These are phyloP conservation scores for Takifugu ocellatus DNA, from an alignment of 2,797 vertebrate genomes.

Conservation along the genomic window DNA sequence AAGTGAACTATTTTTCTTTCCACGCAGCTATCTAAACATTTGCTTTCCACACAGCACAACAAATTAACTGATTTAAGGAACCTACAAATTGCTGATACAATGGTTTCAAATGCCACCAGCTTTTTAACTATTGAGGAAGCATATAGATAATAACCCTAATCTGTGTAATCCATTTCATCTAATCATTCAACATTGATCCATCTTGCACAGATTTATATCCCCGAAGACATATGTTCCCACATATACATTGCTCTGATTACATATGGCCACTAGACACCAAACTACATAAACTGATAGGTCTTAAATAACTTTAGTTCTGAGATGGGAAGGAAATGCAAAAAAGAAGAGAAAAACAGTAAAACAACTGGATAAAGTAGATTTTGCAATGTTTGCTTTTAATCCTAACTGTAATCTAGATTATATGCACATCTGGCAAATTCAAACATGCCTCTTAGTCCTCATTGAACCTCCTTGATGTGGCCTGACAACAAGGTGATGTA, in stretches of 20 bases:
- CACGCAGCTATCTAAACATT: neutral
- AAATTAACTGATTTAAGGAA: neutral
- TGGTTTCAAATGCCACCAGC: conserved; percentile 8
- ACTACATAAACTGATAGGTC: neutral
- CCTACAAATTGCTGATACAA: neutral
- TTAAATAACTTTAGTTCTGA: conserved; percentile 19
- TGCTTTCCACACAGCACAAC: neutral
- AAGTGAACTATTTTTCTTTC: neutral
- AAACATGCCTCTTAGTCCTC: conserved; percentile 18
- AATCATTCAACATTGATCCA: conserved; percentile 16
- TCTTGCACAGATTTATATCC: conserved; percentile 12
- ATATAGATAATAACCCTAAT: conserved; percentile 28
- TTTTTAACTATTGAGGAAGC: conserved; percentile 3
- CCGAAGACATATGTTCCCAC: conserved; percentile 23
- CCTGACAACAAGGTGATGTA: conserved; percentile 46
- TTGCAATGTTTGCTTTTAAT: conserved; percentile 44
- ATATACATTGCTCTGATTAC: conserved; percentile 1
- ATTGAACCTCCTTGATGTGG: conserved; percentile 16
- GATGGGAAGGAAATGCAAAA: conserved; percentile 1
- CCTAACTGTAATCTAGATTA: conserved; percentile 68
- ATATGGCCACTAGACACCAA: conserved; percentile 15
- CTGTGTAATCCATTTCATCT: conserved; percentile 37
- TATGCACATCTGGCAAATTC: conserved; percentile 59
- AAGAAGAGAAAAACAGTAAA: neutral
- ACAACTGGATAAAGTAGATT: conserved; percentile 27